Conservation (phyloP, 2,888 invertebrate species). For the Leucophenga montana region DNA sequence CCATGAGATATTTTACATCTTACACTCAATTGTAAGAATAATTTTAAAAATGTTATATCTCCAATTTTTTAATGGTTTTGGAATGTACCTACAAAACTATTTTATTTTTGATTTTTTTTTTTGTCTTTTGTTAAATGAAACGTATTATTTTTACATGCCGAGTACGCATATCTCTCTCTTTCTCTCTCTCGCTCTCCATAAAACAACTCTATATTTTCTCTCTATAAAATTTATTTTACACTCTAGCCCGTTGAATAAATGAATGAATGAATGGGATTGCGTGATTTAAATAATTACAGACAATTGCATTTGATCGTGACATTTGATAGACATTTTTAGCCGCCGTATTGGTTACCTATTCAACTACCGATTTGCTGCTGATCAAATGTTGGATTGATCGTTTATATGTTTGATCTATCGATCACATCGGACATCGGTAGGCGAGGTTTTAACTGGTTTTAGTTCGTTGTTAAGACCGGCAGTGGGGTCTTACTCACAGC, state of each 20-base stretch:
- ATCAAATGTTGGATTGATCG: slow-evolving; percentile 24
- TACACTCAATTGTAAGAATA: too few species aligned
- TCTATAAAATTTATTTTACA: too few species aligned
- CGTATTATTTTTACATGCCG: too few species aligned
- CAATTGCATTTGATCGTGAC: slow-evolving; percentile 61
- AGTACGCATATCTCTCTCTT: too few species aligned
- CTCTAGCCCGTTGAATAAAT: too few species aligned
- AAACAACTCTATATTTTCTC: too few species aligned
- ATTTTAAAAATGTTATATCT: too few species aligned
- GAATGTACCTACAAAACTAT: too few species aligned
- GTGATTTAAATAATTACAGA: slow-evolving; percentile 57
- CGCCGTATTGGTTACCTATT: slow-evolving; percentile 52
- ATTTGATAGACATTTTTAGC: slow-evolving; percentile 69
- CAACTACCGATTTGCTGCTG: slow-evolving; percentile 29
- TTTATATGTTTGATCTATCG: slow-evolving; percentile 5
- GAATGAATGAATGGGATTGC: slow-evolving; percentile 41
- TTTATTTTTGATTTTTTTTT: not conserved
- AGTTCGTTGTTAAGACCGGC: not conserved
- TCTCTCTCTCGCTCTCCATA: too few species aligned
- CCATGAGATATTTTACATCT: too few species aligned
- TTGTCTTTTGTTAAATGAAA: too few species aligned
- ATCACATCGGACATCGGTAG: slow-evolving; percentile 20
- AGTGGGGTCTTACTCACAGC: not conserved
- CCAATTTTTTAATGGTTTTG: not conserved
- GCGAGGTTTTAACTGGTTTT: not conserved